phyloP scores from a whole-genome alignment of 1,140 invertebrate genomes.

The Pseudachorutes palmiensis region DNA sequence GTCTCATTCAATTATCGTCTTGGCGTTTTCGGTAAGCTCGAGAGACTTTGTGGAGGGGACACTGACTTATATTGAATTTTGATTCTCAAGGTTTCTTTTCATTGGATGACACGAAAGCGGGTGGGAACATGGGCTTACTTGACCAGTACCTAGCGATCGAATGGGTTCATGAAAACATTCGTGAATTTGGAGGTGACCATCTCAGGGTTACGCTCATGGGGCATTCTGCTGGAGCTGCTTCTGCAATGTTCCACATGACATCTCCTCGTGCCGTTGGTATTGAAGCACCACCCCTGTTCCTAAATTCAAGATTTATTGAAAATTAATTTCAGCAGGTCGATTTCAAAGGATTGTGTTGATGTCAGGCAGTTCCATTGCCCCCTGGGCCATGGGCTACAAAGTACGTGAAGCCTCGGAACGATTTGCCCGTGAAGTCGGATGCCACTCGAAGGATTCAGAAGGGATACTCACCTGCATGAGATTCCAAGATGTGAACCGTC shows the following conservation, averaged over 20 bases:
- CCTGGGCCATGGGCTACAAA: conserved; percentile 37
- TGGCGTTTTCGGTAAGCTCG: conserved; percentile 30
- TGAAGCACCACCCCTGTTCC: background rate
- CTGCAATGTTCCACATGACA: conserved; percentile 40
- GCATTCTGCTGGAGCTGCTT: conserved; percentile 42
- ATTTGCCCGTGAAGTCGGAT: conserved; percentile 34
- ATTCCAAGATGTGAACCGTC: conserved; percentile 31
- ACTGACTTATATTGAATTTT: background rate
- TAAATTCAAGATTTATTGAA: background rate
- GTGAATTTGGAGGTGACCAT: conserved; percentile 46
- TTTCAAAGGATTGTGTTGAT: conserved; percentile 35
- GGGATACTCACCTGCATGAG: conserved; percentile 34
- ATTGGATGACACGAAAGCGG: conserved; percentile 34
- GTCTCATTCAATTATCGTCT: conserved; percentile 38
- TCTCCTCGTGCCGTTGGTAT: conserved; percentile 38
- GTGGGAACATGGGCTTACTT: conserved; percentile 44
- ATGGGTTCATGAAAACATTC: conserved; percentile 45
- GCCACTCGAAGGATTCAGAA: conserved; percentile 28
- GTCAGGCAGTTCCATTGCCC: conserved; percentile 36
- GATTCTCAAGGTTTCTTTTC: conserved; percentile 34
- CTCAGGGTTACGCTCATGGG: conserved; percentile 45
- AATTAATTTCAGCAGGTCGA: conserved; percentile 16
- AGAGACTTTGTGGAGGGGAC: conserved; percentile 1
- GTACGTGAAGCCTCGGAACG: conserved; percentile 32
- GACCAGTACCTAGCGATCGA: conserved; percentile 45